Conservation (phyloP, 2,113 vertebrate genomes). For the Melospiza georgiana region DNA sequence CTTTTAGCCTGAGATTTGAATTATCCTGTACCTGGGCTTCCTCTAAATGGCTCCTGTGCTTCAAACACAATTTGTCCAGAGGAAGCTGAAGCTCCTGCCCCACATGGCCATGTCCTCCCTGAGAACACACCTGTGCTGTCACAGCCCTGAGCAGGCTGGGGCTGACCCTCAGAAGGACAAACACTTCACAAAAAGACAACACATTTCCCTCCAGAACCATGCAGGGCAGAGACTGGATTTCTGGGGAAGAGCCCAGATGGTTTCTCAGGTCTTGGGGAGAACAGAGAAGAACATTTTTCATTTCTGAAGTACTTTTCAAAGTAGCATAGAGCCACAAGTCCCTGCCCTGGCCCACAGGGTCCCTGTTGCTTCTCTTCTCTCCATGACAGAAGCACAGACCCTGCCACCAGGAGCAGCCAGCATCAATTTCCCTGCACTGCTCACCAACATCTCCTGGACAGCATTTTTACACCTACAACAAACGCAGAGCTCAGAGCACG, state of each 20-base stretch:
- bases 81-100: not conserved
- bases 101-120: not conserved
- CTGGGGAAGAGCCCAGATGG: not conserved
- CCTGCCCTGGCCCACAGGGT: not conserved
- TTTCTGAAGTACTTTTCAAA: not conserved
- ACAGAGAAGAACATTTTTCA: not conserved
- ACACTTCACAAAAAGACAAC: not conserved
- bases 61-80: not conserved
- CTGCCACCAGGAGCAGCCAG: not conserved
- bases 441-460: not conserved
- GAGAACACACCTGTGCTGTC: not conserved
- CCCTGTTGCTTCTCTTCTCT: not conserved
- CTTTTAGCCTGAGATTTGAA: not conserved
- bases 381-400: not conserved
- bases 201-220: not conserved
- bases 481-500: fast-evolving
- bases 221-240: fast-evolving
- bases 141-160: not conserved
- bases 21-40: not conserved
- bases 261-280: not conserved
- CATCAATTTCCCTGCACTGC: not conserved
- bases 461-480: not conserved
- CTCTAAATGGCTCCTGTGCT: not conserved
- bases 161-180: not conserved
- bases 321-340: not conserved